Evolutionary conservation across 2,113 vertebrate species (phyloP), one percentile per base, ranked within the genome.

Genomic region (Protomyctophum bolini): DNA sequence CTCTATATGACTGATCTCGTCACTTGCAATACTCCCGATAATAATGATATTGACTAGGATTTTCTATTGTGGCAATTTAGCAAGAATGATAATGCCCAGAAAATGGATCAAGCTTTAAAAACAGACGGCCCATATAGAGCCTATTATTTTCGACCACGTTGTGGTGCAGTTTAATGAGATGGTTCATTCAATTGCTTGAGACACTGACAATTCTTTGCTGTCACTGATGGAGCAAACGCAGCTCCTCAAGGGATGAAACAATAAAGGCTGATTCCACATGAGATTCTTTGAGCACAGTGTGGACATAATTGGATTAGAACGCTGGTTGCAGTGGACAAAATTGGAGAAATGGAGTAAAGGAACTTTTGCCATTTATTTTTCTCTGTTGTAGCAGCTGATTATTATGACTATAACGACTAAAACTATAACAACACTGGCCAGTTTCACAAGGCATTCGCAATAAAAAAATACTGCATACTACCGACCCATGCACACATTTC

Each of bases 291-390:
- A 81, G 78, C 63, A 59, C 29, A 77, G 71, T 78, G 82, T 70
- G 83, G 54, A 61, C 65, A 50, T 89, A 86, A 89, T 87, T 86
- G 81, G 83, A 88, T 88, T 84, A 87, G 84, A 88, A 73, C 67
- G 61, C 75, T 82, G 79, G 54, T 72, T 85, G 74, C 77, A 60
- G 59, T 15, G 76, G 52, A 85, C 66, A 83, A 76, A 87, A 84
- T 56, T 72, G 75, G 52, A 58, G 62, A 79, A 66, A 73, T 73
- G 63, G 63, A 62, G 75, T 81, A 75, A 21, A 83, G 83, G 62
- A 80, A 78, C 79, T 79, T 84, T 79, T 66, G 72, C 65, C 72
- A 72, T 87, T 82, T 76, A 81, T 88, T 85, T 65, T 66, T 83
- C 88, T 88, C 79, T 90, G 81, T 83, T 72, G 72, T 63, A 76